Evolutionary conservation across 2,797 vertebrate genomes (phyloP).

Genomic region (Nasua narica): DNA sequence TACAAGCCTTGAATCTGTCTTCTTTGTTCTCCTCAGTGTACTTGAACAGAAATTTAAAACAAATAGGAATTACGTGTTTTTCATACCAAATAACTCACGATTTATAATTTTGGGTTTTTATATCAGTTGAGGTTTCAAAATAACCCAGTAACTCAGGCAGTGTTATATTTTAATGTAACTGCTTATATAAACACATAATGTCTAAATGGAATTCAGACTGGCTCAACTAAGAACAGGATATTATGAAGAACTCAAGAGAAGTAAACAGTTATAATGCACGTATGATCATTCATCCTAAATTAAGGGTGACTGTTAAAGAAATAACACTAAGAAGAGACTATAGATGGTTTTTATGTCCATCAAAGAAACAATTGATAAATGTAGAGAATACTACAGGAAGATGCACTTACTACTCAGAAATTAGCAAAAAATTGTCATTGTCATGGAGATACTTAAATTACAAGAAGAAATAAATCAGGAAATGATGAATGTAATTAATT

Average conservation of each 20-base stretch:
- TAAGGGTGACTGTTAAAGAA: not conserved
- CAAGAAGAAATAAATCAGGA: slow-evolving; percentile 78
- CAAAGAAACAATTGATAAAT: slow-evolving; percentile 5
- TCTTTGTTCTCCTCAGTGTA: not conserved
- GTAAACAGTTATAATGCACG: not conserved
- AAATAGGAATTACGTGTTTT: not conserved
- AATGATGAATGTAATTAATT: slow-evolving; percentile 84
- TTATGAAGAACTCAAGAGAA: not conserved
- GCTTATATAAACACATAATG: not conserved
- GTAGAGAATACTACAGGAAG: slow-evolving; percentile 60
- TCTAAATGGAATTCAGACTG: not conserved
- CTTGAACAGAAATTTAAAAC: not conserved
- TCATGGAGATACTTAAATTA: slow-evolving; percentile 77
- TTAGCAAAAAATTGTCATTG: slow-evolving; percentile 75
- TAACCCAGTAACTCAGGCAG: not conserved
- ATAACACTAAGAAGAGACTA: not conserved
- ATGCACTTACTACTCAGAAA: slow-evolving; percentile 68
- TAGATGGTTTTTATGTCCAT: not conserved
- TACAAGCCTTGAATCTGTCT: no score
- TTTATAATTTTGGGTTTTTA: not conserved
- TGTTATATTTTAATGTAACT: not conserved
- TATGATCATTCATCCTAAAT: slow-evolving; percentile 23
- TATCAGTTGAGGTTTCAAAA: not conserved
- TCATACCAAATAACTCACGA: not conserved
- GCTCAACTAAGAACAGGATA: not conserved